Base-by-base conservation (phyloP, 2,888 invertebrate genomes). In the Thelaira solivaga region DNA sequence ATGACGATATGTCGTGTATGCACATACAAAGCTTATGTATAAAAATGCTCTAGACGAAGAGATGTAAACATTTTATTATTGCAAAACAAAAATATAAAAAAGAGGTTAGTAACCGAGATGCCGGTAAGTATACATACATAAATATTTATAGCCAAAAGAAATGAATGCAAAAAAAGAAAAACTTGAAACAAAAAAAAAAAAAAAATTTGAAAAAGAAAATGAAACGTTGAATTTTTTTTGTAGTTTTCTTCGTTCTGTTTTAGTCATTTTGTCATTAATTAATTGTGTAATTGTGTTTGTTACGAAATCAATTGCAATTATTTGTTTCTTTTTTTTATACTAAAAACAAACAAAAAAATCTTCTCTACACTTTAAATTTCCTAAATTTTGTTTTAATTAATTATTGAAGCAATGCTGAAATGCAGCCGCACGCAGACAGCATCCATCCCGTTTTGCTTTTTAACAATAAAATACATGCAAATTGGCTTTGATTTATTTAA, bases 101-200 rank as follows among this genome's bases (percentile, higher is more conserved):
- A 65, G 69, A 78, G 74, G 65, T 78, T 78, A 74, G 69, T 78
- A 74, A 74, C 74, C 78, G 78, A 71, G 61, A 78, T 74, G 74
- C 78, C 78, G 78, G 78, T 43, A 78, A 61, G 74, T 61, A 74
- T 78, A 78, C 69, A 65, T 59, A n/a, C n/a, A 39, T 6, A 68
- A 22, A 49, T 67, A 36, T 68, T 47, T 59, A 8, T 22, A 22
- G n/a, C 18, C 51, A 41, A 41, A 55, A 4, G 36, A 59, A 34
- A 1, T 20, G 20, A 26, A 57, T 16, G 2, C 1, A 41, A 39
- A 49, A 34, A 4, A 13, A 43, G 7, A 29, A 41, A 16, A 20
- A 62, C 31, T 39, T 24, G 11, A 10, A 29, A 16, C 18, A 41
- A 62, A 41, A 43, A n/a, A 29, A 59, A 59, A 26, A 29, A 24